phyloP scores from a whole-genome alignment of 2,888 invertebrate genomes.

The Apoderus coryli region DNA sequence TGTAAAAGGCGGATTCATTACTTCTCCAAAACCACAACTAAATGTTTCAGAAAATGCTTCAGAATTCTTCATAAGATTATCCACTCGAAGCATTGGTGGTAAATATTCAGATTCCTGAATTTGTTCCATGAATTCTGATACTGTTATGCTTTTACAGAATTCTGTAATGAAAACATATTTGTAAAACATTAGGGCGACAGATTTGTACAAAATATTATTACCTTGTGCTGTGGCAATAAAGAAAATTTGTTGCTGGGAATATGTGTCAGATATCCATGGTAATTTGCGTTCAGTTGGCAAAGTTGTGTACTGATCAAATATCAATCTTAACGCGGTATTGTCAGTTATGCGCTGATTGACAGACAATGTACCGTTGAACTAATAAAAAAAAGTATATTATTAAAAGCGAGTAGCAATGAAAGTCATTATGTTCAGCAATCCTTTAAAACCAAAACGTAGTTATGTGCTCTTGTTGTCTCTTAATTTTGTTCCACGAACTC shows the following conservation, averaged over 20 bases:
- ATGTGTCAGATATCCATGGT: constrained; percentile 8
- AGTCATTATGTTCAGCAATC: too few species aligned
- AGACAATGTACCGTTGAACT: not conserved
- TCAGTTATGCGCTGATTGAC: constrained; percentile 4
- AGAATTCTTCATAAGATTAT: constrained; percentile 7
- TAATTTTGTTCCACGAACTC: too few species aligned
- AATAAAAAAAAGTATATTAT: constrained; percentile 3
- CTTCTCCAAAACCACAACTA: constrained; percentile 5
- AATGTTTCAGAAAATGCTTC: constrained; percentile 5
- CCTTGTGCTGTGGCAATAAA: constrained; percentile 9
- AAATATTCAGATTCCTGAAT: constrained; percentile 6
- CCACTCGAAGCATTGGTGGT: constrained; percentile 5
- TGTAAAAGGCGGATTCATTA: constrained; percentile 8
- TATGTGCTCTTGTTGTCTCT: too few species aligned
- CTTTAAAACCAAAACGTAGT: too few species aligned
- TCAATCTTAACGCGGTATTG: constrained; percentile 7
- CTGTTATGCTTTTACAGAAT: constrained; percentile 5
- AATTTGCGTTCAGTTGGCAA: not conserved
- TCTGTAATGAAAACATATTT: constrained; percentile 7
- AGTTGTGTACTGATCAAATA: constrained; percentile 3
- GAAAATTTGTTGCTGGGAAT: constrained; percentile 6
- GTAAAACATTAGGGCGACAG: too few species aligned
- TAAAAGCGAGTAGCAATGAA: too few species aligned
- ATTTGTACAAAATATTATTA: too few species aligned
- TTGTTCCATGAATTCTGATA: not conserved